phyloP scores from a whole-genome alignment of 1,140 invertebrate species.

The Drosophila punjabiensis region DNA sequence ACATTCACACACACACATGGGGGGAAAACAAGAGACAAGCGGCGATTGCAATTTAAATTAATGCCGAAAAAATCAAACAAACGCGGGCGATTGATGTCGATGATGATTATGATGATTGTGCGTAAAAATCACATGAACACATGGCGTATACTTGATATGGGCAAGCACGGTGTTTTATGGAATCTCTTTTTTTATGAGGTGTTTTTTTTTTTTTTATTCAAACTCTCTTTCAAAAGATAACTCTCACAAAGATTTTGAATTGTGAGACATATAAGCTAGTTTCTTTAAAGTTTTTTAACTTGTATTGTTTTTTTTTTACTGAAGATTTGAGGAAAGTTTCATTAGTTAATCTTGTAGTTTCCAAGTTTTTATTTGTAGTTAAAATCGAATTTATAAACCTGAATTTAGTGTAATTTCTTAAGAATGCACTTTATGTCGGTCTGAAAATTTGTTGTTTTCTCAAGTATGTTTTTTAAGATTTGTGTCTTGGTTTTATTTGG shows the following conservation, averaged over 20 bases:
- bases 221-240: not conserved
- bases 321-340: not conserved
- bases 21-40: conserved; percentile 32
- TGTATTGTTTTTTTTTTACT: not conserved
- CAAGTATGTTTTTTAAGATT: not conserved
- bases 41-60: conserved; percentile 63
- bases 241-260: not conserved
- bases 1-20: conserved; percentile 24
- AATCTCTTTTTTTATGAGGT: not conserved
- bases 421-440: not conserved
- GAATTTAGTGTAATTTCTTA: not conserved
- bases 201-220: not conserved
- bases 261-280: not conserved
- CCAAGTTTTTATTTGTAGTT: accelerated
- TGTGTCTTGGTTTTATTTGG: not conserved
- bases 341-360: not conserved
- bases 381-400: not conserved
- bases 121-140: conserved; percentile 48
- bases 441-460: too few relatives aligned
- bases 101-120: conserved; percentile 59
- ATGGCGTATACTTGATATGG: conserved; percentile 72
- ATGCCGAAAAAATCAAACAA: conserved; percentile 71
- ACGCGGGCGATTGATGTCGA: conserved; percentile 56
- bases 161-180: not conserved
- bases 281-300: not conserved